A percentile compares a stretch with the other conserved stretches of the same genome.
Conservation (phyloP, 2,113 vertebrate genomes). For the Ciconia stormi region DNA sequence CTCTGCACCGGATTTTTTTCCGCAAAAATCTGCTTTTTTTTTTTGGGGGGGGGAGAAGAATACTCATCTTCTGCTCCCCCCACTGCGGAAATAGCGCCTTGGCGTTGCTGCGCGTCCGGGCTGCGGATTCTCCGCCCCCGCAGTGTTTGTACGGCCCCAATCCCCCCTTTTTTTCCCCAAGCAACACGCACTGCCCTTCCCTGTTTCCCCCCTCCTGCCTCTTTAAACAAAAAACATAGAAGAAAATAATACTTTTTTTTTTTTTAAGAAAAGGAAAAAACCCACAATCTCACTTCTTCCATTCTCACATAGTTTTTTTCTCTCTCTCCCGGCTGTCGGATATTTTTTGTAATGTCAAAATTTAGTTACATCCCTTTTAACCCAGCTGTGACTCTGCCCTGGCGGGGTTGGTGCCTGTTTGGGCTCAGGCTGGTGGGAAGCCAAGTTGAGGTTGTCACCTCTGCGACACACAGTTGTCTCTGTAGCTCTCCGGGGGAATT, state of each 20-base stretch:
- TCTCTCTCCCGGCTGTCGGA: accelerated
- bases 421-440: neutral
- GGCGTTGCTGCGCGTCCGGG: neutral
- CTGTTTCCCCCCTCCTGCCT: accelerated
- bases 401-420: neutral
- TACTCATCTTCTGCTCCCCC: neutral
- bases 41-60: neutral
- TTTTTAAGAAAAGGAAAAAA: neutral
- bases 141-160: neutral
- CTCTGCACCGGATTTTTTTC: neutral
- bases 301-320: accelerated
- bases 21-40: neutral
- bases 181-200: neutral
- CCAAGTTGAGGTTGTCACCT: neutral
- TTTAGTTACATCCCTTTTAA: neutral
- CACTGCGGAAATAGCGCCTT: neutral
- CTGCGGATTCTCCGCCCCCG: neutral
- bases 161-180: neutral
- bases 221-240: neutral
- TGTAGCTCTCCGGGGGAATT: neutral
- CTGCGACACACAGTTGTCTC: accelerated
- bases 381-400: neutral
- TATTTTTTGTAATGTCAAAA: neutral
- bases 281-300: neutral
- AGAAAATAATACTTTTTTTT: neutral